These are phyloP conservation scores for Cataglyphis rosenhaueri DNA, from an alignment of 2,888 invertebrate genomes.

Conservation along the genomic window DNA sequence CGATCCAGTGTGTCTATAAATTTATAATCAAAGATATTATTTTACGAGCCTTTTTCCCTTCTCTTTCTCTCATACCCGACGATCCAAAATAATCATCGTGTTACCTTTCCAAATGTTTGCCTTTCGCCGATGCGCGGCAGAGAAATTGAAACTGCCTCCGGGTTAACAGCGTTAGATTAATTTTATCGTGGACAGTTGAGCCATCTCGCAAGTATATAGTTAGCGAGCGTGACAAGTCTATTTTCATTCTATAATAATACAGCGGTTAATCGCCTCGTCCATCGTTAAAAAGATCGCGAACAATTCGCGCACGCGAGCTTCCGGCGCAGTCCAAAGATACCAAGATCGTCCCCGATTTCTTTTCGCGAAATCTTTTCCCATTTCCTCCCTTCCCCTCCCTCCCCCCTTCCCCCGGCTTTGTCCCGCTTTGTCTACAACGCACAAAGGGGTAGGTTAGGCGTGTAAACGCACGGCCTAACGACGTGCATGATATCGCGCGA, in stretches of 20 bases:
- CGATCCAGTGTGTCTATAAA: background rate
- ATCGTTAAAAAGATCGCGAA: constrained; percentile 25
- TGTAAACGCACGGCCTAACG: constrained; percentile 60
- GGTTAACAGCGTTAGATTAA: constrained; percentile 30
- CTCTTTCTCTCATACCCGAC: background rate
- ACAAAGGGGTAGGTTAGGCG: constrained; percentile 66
- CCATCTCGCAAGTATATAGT: background rate
- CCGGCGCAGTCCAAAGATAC: background rate
- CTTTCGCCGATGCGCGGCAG: background rate
- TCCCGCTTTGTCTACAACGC: constrained; percentile 53
- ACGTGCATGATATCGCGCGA: constrained; percentile 59
- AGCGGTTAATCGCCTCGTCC: background rate
- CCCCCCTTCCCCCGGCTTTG: background rate
- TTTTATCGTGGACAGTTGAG: constrained; percentile 12
- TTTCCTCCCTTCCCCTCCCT: background rate
- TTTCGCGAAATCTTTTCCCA: constrained; percentile 28
- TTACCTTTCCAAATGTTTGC: constrained; percentile 43
- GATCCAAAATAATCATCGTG: constrained; percentile 18
- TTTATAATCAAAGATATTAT: constrained; percentile 29
- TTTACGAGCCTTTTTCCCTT: background rate
- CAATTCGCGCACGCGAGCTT: constrained; percentile 22
- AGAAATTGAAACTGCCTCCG: constrained; percentile 34
- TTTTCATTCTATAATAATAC: constrained; percentile 34
- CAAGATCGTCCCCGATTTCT: background rate
- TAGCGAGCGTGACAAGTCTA: constrained; percentile 8